Evolutionary conservation across 2,888 invertebrate species (phyloP), one percentile per base, ranked within the genome.

Genomic region (Sipha maydis): DNA sequence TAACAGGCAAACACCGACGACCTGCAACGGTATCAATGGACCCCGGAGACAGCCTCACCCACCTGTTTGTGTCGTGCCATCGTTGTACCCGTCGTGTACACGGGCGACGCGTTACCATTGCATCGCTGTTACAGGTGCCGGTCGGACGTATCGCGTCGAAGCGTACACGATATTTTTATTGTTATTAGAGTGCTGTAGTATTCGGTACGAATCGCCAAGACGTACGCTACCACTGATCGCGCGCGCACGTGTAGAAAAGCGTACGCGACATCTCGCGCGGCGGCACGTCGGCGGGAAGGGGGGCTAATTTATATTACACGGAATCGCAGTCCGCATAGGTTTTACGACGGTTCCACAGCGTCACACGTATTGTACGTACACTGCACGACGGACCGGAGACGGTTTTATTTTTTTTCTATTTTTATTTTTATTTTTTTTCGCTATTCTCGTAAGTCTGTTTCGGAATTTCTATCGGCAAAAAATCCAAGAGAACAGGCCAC

Each of bases 381-480:
- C 28, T 61, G 78, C 54, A 54, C 21, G 54, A 79, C 38, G 67
- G 31, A 67, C 67, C 38, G 28, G 67, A 67, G 82, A 82, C 82
- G 41, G 19, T n/a, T 31, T 34, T 11, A 14, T 83, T 83, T 82
- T 83, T 77, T 75, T n/a, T n/a, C n/a, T n/a, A n/a, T 75, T 73
- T 48, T 48, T 48, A 1, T 48, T 9, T 9, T 48, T 48, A 9
- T 48, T 48, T 4, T 9, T n/a, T n/a, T n/a, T n/a, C 1, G 48
- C 21, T n/a, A 25, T 41, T 76, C 28, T 76, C 25, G n/a, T 34
- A 73, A 34, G 31, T 34, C 69, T 28, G 25, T 71, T 71, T 38
- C 21, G 21, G 83, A 73, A 83, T 83, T 83, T 31, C 54, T 73
- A 1, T 25, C 17, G 31, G 73, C 83, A 83, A 73, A 83, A 83